Conservation (phyloP, 2,888 invertebrate genomes). For the Caprella mutica region DNA sequence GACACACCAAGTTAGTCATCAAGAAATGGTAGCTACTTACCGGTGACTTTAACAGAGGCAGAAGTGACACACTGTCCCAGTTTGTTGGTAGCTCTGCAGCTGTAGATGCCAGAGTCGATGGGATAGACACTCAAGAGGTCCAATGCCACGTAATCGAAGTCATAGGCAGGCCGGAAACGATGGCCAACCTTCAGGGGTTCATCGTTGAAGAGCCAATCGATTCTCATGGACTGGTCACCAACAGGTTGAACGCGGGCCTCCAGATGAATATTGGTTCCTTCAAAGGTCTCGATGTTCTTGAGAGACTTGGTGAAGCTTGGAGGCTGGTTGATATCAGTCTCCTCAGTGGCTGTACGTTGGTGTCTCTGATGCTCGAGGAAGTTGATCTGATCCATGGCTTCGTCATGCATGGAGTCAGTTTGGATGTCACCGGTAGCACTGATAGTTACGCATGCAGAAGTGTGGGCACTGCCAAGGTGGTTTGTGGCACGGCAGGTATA, state of each 20-base stretch:
- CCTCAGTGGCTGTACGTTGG: constrained; percentile 29
- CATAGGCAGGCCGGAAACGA: constrained; percentile 88
- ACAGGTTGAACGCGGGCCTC: constrained; percentile 84
- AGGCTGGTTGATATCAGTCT: constrained; percentile 30
- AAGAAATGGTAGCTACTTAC: constrained; percentile 36
- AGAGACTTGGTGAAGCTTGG: constrained; percentile 77
- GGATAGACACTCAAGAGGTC: constrained; percentile 93
- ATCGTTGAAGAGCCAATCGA: constrained; percentile 95
- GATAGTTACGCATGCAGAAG: constrained; percentile 55
- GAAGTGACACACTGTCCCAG: constrained; percentile 89
- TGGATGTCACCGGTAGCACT: constrained; percentile 33
- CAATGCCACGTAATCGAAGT: constrained; percentile 93
- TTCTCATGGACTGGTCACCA: constrained; percentile 75
- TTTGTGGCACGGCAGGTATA: constrained; percentile 90
- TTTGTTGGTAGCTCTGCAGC: constrained; percentile 86
- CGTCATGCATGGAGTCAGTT: constrained; percentile 40
- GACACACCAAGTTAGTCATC: background rate
- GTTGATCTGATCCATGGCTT: constrained; percentile 39
- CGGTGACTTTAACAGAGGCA: constrained; percentile 72
- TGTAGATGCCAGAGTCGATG: constrained; percentile 92
- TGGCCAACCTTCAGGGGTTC: constrained; percentile 66
- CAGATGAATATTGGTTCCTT: constrained; percentile 81
- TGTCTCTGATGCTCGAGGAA: constrained; percentile 38
- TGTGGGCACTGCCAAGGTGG: constrained; percentile 81
- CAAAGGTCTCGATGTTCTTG: constrained; percentile 79